Evolutionary conservation across 2,888 invertebrate genomes (phyloP).

Genomic region (Caenorhabditis sp.): DNA sequence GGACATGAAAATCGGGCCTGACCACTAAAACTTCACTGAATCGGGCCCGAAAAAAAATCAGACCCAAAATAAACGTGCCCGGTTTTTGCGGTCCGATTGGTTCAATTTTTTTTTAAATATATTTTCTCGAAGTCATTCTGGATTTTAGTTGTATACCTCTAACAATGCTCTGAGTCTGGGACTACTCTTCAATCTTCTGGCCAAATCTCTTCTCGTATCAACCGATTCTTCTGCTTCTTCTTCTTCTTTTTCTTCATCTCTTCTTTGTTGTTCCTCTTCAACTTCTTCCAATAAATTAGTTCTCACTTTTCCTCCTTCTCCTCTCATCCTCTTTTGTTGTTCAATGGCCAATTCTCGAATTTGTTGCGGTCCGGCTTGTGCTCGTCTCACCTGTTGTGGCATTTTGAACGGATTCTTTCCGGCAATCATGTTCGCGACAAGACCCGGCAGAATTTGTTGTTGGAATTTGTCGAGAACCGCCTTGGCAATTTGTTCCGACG

Average conservation of each 20-base stretch:
- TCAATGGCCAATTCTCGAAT: slow-evolving; percentile 17
- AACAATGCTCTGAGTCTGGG: slow-evolving; percentile 37
- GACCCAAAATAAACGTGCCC: too few species aligned
- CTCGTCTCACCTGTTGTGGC: slow-evolving; percentile 35
- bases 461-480: slow-evolving; percentile 66
- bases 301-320: neutral
- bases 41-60: too few species aligned
- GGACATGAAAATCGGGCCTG: too few species aligned
- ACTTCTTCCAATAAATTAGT: neutral
- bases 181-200: slow-evolving; percentile 35
- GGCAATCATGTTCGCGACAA: slow-evolving; percentile 64
- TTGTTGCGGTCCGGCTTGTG: slow-evolving; percentile 25
- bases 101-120: too few species aligned
- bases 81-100: too few species aligned
- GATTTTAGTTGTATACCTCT: slow-evolving; percentile 6
- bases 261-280: neutral
- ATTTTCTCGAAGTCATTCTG: neutral
- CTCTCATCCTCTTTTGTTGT: slow-evolving; percentile 1
- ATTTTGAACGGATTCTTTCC: slow-evolving; percentile 59
- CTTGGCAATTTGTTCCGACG: slow-evolving; percentile 63
- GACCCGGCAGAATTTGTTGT: slow-evolving; percentile 63
- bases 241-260: slow-evolving; percentile 2
- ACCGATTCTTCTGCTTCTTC: slow-evolving; percentile 3
- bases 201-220: slow-evolving; percentile 17
- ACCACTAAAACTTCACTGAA: too few species aligned